Evolutionary conservation across 1,140 invertebrate genomes (phyloP), one percentile per base, ranked within the genome.

Genomic region (Eurosta solidaginis): DNA sequence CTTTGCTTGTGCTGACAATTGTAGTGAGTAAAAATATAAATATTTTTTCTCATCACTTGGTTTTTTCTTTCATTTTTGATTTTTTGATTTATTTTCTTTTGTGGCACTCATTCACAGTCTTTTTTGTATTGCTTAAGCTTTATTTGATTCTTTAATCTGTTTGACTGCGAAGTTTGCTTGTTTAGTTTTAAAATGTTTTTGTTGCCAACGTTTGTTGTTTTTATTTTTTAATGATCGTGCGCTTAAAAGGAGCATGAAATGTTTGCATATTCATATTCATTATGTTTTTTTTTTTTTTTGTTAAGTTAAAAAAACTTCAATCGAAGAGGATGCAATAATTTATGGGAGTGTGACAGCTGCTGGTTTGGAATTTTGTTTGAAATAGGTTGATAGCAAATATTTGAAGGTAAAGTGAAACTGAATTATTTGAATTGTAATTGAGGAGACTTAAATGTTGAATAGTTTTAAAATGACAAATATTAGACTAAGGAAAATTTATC

Each of bases 1-100:
- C 59, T 68, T 68, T 68, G 59, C 40, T 68, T 68, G 59, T 68
- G 59, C 40, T 68, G 59, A 68, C 59, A 68, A 20, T 68, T 68
- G 59, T 40, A 40, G 59, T n/a, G n/a, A n/a, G n/a, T n/a, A n/a
- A n/a, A n/a, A n/a, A n/a, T 40, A 68, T 40, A 68, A 40, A 68
- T 68, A 68, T 68, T 9, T 63, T 14, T n/a, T 3, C 59, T 68
- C 33, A 14, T 10, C 59, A 68, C 7, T 40, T 68, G 12, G 29
- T 36, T 68, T 68, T 40, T 40, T 17, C 59, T 68, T 29, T 1
- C 59, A n/a, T n/a, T n/a, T 40, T 68, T 68, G 12, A 17, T 25
- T 36, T 63, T 63, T 20, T n/a, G n/a, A 14, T 17, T 17, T 47
- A 47, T 47, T 47, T 47, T 0, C 4, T 63, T 33, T 68, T 36